phyloP scores from a whole-genome alignment of 2,888 invertebrate species.

The Gymnocheta viridis region DNA sequence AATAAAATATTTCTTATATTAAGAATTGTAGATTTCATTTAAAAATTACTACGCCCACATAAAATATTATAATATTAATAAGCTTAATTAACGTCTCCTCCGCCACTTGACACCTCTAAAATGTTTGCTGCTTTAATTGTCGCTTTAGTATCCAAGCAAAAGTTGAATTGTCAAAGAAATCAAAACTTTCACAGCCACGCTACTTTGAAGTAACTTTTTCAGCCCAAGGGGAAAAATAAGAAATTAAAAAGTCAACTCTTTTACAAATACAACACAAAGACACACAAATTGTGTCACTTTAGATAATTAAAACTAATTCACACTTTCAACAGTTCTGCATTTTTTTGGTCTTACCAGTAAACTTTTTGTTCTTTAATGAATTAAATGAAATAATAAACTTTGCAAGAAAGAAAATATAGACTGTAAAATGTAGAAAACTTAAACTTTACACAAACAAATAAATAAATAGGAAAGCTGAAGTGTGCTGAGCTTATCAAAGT shows the following conservation, averaged over 20 bases:
- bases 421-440: no score
- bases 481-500: no score
- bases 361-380: not conserved
- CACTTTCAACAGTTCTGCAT: conserved; percentile 57
- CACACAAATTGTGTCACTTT: conserved; percentile 51
- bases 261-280: conserved; percentile 23
- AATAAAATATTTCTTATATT: no score
- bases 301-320: conserved; percentile 72
- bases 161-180: not conserved
- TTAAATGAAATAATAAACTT: not conserved
- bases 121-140: not conserved
- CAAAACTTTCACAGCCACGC: not conserved
- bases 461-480: no score
- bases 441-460: no score
- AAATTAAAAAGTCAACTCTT: not conserved
- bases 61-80: no score
- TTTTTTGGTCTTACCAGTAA: not conserved
- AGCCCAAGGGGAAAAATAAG: conserved; percentile 22
- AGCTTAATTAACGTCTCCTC: no score
- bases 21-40: no score
- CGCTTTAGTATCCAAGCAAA: not conserved
- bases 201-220: not conserved
- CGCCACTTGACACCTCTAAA: no score
- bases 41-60: no score
- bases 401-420: not conserved